Conservation (phyloP, 2,113 vertebrate genomes). For the Pteruthius melanotis region DNA sequence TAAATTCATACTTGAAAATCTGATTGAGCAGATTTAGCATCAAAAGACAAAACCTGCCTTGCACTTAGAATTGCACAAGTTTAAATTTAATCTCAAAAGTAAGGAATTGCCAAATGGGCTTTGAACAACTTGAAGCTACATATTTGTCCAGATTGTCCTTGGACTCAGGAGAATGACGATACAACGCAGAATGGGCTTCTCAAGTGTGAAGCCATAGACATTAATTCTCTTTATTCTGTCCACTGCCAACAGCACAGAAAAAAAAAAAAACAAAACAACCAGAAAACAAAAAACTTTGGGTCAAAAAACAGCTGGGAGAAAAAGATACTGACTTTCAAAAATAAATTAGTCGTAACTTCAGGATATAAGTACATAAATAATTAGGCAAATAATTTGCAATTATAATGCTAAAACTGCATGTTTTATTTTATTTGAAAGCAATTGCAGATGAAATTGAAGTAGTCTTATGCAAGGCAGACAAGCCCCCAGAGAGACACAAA, state of each 20-base stretch:
- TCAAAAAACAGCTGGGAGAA: background rate
- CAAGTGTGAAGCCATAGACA: background rate
- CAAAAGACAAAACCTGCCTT: background rate
- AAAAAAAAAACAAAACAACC: background rate
- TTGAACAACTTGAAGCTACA: background rate
- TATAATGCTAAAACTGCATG: background rate
- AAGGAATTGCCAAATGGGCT: background rate
- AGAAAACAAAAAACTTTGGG: background rate
- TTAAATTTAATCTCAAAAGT: background rate
- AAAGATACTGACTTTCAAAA: background rate
- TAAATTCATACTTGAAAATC: background rate
- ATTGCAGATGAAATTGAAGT: background rate
- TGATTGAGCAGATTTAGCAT: background rate
- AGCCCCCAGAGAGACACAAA: background rate
- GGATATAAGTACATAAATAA: background rate
- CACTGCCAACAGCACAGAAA: background rate
- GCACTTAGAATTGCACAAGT: background rate
- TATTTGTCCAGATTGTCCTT: background rate
- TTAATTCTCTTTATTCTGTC: background rate
- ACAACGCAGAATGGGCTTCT: background rate
- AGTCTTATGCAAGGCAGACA: background rate
- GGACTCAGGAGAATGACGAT: background rate
- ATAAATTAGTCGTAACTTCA: background rate
- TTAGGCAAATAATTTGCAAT: background rate
- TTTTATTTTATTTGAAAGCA: background rate